Evolutionary conservation across 2,797 vertebrate species (phyloP), one percentile per base, ranked within the genome.

Genomic region (Lithobates sylvaticus): DNA sequence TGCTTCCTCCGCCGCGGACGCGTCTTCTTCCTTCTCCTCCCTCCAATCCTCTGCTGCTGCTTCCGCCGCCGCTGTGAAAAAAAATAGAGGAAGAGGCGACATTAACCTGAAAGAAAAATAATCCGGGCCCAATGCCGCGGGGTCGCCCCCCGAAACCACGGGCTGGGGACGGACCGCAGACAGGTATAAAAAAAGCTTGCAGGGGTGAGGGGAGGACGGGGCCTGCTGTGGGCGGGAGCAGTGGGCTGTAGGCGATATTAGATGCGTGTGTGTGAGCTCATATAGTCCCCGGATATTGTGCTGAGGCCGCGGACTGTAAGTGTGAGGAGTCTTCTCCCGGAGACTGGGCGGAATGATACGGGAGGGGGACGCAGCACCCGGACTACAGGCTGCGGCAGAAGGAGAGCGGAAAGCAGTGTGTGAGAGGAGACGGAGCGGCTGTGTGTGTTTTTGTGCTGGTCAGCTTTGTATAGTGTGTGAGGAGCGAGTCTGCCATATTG

Each of bases 91-190:
- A 86, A 86, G 84, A 86, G 29, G 73, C 79, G 73, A 86, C 79
- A 77, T 82, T 86, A 86, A 65, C 79, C 73, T 80, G 85, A 86
- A 86, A 86, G 85, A 67, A 82, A 86, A 86, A 82, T 86, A 86
- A 86, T 86, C 85, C 85, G 85, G 64, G 64, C 34, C 72, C 74
- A 86, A 98, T 98, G 97, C 97, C 97, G 97, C 97, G 96, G 96
- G 97, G 97, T 95, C 97, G 97, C 92, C 97, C 96, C 95, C 97
- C 96, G 92, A 97, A 97, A 95, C 91, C 94, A 93, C 94, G 94
- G 95, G 94, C 96, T 94, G 95, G 95, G 92, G 93, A 94, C 42
- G 79, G 29, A 69, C 27, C 79, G 44, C 71, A 61, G 12, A 1
- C 78, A 86, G 85, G 85, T 86, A 81, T 23, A 81, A 81, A 58